Conservation (phyloP, 2,113 vertebrate species). For the Corythornis cristatus region DNA sequence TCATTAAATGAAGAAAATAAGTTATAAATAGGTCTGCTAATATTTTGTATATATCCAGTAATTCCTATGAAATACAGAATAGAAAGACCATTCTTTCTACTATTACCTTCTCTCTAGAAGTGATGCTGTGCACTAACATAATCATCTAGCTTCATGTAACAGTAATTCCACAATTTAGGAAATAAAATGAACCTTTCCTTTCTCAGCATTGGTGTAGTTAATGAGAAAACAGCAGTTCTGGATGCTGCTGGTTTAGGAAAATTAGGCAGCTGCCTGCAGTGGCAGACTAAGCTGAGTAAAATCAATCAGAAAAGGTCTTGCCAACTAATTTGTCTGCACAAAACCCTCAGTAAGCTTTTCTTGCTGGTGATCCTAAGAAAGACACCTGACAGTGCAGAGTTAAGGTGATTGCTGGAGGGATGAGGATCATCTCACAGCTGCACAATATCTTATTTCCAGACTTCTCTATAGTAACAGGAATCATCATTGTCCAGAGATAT, state of each 20-base stretch:
- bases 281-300: not conserved
- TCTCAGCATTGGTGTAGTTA: not conserved
- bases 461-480: not conserved
- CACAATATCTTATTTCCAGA: not conserved
- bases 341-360: fast-evolving
- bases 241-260: not conserved
- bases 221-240: not conserved
- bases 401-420: not conserved
- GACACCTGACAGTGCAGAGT: not conserved
- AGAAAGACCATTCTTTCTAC: no score
- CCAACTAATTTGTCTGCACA: not conserved
- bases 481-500: not conserved
- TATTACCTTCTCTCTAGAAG: no score
- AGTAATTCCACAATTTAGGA: not conserved
- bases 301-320: not conserved
- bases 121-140: no score
- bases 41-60: no score
- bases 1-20: no score
- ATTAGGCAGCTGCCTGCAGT: not conserved
- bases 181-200: not conserved
- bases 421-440: not conserved
- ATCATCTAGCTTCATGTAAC: not conserved
- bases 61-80: no score
- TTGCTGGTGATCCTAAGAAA: not conserved
- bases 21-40: no score